Conservation (phyloP, 2,888 invertebrate species). For the Cephus pulcher region DNA sequence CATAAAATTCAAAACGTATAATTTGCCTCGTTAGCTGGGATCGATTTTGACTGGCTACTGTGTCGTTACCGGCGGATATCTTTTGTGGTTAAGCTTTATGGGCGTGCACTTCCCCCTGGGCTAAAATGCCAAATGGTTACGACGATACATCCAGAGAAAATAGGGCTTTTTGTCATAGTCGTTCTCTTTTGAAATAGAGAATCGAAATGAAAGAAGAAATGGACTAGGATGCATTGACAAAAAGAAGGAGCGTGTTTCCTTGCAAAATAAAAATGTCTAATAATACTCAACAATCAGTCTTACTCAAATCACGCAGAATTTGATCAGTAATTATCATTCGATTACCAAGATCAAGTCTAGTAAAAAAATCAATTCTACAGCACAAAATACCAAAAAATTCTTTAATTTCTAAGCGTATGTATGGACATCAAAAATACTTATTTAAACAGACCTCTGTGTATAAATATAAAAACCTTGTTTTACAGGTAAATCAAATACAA, state of each 20-base stretch:
- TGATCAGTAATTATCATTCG: background rate
- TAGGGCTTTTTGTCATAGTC: background rate
- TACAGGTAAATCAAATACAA: background rate
- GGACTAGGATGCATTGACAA: background rate
- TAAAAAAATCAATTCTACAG: background rate
- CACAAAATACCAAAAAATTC: background rate
- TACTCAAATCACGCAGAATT: background rate
- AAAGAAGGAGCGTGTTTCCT: background rate
- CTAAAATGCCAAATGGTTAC: conserved; percentile 63
- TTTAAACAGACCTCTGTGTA: background rate
- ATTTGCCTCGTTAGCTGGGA: conserved; percentile 56
- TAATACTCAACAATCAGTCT: background rate
- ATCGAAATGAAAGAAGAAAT: background rate
- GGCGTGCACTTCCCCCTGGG: conserved; percentile 59
- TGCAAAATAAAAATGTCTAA: background rate
- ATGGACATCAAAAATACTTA: background rate
- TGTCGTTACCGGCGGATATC: conserved; percentile 65
- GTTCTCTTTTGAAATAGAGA: conserved; percentile 2
- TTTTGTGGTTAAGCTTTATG: conserved; percentile 61
- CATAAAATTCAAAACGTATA: conserved; percentile 50
- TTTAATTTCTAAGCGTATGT: background rate
- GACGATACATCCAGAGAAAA: conserved; percentile 29
- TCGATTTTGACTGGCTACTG: conserved; percentile 63
- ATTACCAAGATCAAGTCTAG: background rate
- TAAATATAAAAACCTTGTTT: background rate